Evolutionary conservation across 2,888 invertebrate species (phyloP).

Genomic region (Allolobophora icterica): DNA sequence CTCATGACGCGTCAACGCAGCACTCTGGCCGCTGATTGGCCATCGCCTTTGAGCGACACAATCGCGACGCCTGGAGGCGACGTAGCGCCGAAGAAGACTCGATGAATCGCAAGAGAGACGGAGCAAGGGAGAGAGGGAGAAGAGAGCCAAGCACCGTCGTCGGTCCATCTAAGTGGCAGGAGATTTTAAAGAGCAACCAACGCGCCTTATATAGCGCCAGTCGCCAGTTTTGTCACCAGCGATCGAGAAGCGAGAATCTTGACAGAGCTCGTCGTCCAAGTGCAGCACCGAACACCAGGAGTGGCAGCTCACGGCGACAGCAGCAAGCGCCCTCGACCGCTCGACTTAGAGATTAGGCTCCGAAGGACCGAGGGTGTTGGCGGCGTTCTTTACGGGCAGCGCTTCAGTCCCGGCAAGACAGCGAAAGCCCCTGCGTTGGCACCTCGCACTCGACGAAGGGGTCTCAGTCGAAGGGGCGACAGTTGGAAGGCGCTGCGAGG

Average conservation of each 20-base stretch:
- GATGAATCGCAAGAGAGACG: background rate
- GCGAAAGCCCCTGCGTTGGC: background rate
- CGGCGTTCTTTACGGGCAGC: background rate
- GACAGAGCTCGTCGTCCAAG: slow-evolving; percentile 1
- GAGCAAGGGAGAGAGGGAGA: background rate
- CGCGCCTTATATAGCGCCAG: background rate
- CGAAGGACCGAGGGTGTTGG: slow-evolving; percentile 4
- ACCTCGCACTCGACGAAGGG: background rate
- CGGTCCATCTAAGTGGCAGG: slow-evolving; percentile 20
- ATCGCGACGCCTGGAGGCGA: background rate
- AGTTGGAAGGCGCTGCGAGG: background rate
- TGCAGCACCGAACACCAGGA: background rate
- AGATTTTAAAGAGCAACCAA: background rate
- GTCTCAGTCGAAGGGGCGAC: background rate
- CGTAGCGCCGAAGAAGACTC: background rate
- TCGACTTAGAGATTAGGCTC: slow-evolving; percentile 1
- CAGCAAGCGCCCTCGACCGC: background rate
- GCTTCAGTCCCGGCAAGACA: background rate
- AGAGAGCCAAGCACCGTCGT: background rate
- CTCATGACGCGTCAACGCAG: background rate
- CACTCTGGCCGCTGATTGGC: background rate
- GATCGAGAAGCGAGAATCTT: slow-evolving; percentile 24
- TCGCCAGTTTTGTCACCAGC: slow-evolving; percentile 27
- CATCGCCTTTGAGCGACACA: background rate
- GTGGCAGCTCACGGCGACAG: background rate